These are phyloP conservation scores for Sebastes paucispinis DNA, from an alignment of 2,797 vertebrate species.

Conservation along the genomic window DNA sequence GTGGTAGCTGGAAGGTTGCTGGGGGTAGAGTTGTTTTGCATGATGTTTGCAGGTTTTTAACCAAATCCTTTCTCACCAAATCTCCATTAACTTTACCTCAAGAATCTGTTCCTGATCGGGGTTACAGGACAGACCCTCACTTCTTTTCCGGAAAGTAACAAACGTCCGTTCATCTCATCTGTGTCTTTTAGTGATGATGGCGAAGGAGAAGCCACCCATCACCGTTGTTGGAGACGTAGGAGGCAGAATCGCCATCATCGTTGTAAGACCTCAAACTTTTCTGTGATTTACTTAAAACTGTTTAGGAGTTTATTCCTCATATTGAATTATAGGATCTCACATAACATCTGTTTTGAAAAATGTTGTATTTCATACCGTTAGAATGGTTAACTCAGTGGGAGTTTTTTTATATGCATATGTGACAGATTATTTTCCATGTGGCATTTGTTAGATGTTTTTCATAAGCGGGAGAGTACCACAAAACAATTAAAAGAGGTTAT, in stretches of 20 bases:
- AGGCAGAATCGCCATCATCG: slow-evolving; percentile 96
- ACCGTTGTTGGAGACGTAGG: slow-evolving; percentile 98
- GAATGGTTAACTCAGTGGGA: background rate
- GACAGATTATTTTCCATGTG: background rate
- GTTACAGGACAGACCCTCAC: background rate
- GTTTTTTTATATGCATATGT: background rate
- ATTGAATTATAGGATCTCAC: background rate
- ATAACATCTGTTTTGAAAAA: background rate
- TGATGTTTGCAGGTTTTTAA: slow-evolving; percentile 60
- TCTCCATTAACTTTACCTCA: background rate
- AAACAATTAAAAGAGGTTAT: too few relatives aligned
- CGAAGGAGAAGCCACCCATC: slow-evolving; percentile 98
- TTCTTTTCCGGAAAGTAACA: background rate
- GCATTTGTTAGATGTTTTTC: background rate
- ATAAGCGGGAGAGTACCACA: background rate
- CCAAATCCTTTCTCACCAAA: slow-evolving; percentile 37
- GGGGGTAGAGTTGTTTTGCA: slow-evolving; percentile 43
- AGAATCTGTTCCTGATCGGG: background rate
- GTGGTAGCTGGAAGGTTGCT: slow-evolving; percentile 41
- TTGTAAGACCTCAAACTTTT: slow-evolving; percentile 82
- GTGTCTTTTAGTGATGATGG: slow-evolving; percentile 92
- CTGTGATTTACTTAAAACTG: background rate
- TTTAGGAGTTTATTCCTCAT: background rate
- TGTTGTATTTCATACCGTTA: background rate
- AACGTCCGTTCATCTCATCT: background rate